Conservation (phyloP, 2,888 invertebrate genomes). For the Tanypteryx hageni region DNA sequence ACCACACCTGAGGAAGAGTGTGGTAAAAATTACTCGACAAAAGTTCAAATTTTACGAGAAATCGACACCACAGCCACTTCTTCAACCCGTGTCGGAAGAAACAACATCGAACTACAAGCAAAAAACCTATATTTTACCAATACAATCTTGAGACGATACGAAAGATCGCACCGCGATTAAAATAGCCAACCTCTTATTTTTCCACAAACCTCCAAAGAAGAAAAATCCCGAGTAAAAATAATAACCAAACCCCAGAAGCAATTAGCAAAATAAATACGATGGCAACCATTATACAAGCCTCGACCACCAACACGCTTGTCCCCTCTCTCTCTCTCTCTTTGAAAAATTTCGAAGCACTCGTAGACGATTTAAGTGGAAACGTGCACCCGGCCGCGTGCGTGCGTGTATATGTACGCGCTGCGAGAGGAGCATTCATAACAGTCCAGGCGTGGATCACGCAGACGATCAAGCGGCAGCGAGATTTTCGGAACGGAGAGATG, state of each 20-base stretch:
- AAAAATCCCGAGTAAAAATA: not conserved
- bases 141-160: too few species aligned
- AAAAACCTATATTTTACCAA: not conserved
- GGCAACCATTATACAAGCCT: not conserved
- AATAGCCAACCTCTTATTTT: not conserved
- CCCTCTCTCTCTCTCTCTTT: not conserved
- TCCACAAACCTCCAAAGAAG: not conserved
- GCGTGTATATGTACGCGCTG: not conserved
- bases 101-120: not conserved
- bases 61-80: too few species aligned
- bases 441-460: not conserved
- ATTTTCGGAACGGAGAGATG: conserved; percentile 4
- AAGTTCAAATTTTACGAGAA: too few species aligned
- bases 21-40: too few species aligned
- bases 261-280: not conserved
- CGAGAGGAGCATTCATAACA: conserved; percentile 6
- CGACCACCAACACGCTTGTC: not conserved
- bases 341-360: not conserved
- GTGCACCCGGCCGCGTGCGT: not conserved
- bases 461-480: conserved; percentile 15
- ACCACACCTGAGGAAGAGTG: too few species aligned
- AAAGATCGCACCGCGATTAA: not conserved
- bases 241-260: not conserved
- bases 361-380: not conserved
- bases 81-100: too few species aligned